Base-by-base conservation (phyloP, 2,888 invertebrate genomes). In the Drosophila cracens region DNA sequence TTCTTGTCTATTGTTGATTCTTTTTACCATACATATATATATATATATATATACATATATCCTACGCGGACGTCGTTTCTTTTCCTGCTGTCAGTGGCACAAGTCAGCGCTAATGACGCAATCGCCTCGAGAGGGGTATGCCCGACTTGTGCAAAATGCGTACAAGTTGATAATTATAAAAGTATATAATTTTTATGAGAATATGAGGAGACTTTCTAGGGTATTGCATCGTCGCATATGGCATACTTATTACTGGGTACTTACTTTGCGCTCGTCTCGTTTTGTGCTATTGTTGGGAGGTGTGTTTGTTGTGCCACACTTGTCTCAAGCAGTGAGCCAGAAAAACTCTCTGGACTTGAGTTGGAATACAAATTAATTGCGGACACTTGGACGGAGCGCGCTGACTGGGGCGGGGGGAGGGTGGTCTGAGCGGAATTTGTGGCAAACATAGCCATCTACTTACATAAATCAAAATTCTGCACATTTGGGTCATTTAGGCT, bases 391-490 rank as follows among this genome's bases (percentile, higher is more conserved):
- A 54, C 10, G 54, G n/a, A 48, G 48, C 31, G 16, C 16, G 11
- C 5, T 43, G 43, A 21, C 21, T 1, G 36, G n/a, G 11, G 29
- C 11, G 8, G 25, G 27, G 4, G 21, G 60, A 27, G n/a, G 38
- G 2, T 3, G 43, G 8, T 21, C 13, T 56, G 38, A 21, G 54
- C 31, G 57, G 46, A 46, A 51, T n/a, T 40, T 38, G 36, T 29
- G 64, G 67, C 61, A 8, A 46, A 25, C 25, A 16, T 25, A 21
- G 43, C 21, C 43, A 59, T 59, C 48, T 36, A 65, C 78, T 64
- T 66, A 70, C 66, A 79, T 79, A 79, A 79, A 79, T 79, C 82
- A 79, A 81, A 82, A 82, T 80, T 79, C 79, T 79, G 79, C 71
- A 69, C 82, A 82, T 74, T 82, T 74, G 18, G 79, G 68, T 61